Conservation (phyloP, 1,140 invertebrate species). For the Penaeus japonicus region DNA sequence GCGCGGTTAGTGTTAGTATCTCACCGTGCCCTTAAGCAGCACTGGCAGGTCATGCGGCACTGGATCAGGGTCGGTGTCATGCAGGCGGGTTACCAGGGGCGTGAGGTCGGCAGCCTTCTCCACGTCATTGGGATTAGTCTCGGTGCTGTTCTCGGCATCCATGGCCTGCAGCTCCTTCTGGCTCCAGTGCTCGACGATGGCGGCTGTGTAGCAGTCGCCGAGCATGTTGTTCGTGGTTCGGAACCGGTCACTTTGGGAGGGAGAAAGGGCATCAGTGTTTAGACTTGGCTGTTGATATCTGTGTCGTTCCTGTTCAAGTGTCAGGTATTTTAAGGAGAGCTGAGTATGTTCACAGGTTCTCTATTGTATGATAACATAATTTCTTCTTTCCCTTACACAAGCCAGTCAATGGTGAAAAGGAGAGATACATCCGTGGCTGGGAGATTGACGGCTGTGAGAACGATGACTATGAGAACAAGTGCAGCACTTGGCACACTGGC, state of each 20-base stretch:
- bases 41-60: constrained; percentile 39
- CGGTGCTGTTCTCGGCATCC: constrained; percentile 58
- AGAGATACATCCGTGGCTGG: constrained; percentile 83
- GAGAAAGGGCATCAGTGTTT: not conserved
- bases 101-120: constrained; percentile 48
- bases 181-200: constrained; percentile 83
- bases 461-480: constrained; percentile 83
- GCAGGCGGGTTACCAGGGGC: constrained; percentile 45
- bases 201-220: constrained; percentile 86
- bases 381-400: constrained; percentile 75
- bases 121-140: constrained; percentile 35
- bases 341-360: not conserved
- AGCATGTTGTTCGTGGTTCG: constrained; percentile 88
- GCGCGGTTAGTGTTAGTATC: constrained; percentile 14
- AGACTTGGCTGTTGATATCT: too few species aligned
- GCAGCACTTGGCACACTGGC: constrained; percentile 94
- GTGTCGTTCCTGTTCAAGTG: too few species aligned
- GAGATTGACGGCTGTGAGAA: constrained; percentile 84
- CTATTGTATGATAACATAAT: not conserved
- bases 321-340: too few species aligned
- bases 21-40: constrained; percentile 37
- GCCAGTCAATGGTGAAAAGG: constrained; percentile 88
- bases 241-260: constrained; percentile 77
- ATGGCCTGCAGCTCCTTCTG: constrained; percentile 80
- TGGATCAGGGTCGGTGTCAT: constrained; percentile 38